phyloP scores from a whole-genome alignment of 2,888 invertebrate species.

The Melanotus villosus region DNA sequence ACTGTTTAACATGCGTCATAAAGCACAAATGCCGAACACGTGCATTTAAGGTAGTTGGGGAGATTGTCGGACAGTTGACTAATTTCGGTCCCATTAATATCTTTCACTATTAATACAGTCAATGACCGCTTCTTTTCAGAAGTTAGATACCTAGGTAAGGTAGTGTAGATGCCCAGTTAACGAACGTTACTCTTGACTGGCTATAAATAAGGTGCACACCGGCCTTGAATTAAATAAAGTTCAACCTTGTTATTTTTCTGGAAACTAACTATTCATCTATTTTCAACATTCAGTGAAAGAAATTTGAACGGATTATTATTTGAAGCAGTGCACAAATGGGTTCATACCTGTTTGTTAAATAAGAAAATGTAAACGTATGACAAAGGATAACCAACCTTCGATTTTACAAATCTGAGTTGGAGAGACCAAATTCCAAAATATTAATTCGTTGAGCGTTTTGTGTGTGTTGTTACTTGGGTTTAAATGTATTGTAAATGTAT shows the following conservation, averaged over 20 bases:
- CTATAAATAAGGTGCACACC: conserved; percentile 22
- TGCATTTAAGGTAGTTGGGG: conserved; percentile 61
- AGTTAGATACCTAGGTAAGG: conserved; percentile 25
- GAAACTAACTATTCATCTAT: neutral
- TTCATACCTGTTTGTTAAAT: too few species aligned
- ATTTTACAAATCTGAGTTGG: too few species aligned
- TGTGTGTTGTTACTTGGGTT: too few species aligned
- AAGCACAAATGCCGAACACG: conserved; percentile 53
- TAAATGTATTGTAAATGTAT: too few species aligned
- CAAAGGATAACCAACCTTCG: too few species aligned
- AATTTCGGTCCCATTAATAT: conserved; percentile 65
- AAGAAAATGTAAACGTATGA: too few species aligned
- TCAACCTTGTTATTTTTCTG: conserved; percentile 25
- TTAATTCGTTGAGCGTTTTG: too few species aligned
- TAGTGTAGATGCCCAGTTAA: conserved; percentile 23
- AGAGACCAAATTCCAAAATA: too few species aligned
- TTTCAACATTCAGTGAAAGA: too few species aligned
- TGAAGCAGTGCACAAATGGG: too few species aligned
- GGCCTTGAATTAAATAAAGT: conserved; percentile 26
- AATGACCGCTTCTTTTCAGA: conserved; percentile 45
- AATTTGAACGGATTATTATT: too few species aligned
- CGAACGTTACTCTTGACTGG: conserved; percentile 10
- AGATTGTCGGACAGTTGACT: conserved; percentile 66
- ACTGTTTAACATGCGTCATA: conserved; percentile 7
- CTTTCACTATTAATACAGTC: conserved; percentile 62